Conservation (phyloP, 2,113 vertebrate species). For the Crocuta crocuta region DNA sequence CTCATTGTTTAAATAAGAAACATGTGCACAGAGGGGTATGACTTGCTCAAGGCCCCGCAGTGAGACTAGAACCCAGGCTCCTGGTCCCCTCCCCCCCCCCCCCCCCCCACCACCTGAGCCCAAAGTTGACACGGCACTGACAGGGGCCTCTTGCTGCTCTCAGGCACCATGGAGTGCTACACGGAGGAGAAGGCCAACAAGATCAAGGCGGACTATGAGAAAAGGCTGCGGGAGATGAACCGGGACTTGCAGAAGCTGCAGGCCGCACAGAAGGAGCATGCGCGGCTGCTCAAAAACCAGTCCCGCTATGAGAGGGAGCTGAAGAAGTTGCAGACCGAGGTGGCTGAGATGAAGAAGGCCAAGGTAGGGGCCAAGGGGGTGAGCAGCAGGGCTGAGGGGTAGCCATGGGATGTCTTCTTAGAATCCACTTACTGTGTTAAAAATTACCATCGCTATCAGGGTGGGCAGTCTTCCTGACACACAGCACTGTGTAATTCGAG, state of each 20-base stretch:
- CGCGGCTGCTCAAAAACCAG: conserved; percentile 97
- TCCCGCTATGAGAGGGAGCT: conserved; percentile 95
- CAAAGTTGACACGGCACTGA: fast-evolving
- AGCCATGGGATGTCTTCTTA: neutral
- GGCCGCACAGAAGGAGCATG: conserved; percentile 96
- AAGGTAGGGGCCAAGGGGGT: conserved; percentile 87
- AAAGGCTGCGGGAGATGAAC: conserved; percentile 98
- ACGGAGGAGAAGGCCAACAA: conserved; percentile 97
- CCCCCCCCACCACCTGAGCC: neutral
- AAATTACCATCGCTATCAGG: neutral
- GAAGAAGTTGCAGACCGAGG: conserved; percentile 95
- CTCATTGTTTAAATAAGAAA: neutral
- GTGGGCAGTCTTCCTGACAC: too few species aligned
- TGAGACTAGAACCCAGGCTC: neutral
- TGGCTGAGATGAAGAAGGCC: conserved; percentile 98
- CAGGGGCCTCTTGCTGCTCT: fast-evolving
- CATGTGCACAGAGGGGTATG: neutral
- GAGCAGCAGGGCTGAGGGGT: too few species aligned
- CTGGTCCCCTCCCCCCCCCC: too few species aligned
- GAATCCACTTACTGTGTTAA: fast-evolving
- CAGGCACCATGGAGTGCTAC: conserved; percentile 97
- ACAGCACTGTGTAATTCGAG: fast-evolving
- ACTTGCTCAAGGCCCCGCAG: fast-evolving
- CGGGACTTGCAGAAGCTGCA: conserved; percentile 96
- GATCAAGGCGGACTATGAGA: conserved; percentile 97